Conservation (phyloP, 2,888 invertebrate species). For the Piscicola geometra region DNA sequence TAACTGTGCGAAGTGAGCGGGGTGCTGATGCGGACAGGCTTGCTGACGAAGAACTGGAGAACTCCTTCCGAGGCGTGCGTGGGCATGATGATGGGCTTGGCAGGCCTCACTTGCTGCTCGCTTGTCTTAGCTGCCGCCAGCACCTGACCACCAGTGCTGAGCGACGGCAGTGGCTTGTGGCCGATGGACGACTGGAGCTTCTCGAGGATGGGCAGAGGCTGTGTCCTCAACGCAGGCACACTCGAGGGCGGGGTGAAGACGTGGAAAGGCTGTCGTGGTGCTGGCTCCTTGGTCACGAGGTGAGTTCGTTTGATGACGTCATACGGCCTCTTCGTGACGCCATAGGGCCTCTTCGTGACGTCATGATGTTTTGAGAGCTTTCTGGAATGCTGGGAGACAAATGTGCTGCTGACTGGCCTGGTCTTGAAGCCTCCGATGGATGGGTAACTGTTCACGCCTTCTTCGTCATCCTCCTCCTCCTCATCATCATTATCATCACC, state of each 20-base stretch:
- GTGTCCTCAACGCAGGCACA: background rate
- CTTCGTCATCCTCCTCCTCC: conserved; percentile 11
- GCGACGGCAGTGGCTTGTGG: conserved; percentile 1
- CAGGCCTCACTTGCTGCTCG: background rate
- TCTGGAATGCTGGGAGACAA: background rate
- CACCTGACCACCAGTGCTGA: background rate
- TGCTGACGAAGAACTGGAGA: conserved; percentile 17
- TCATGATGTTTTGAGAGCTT: too few species aligned
- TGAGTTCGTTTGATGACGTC: too few species aligned
- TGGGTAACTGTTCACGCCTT: background rate
- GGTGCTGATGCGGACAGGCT: background rate
- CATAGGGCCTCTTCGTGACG: too few species aligned
- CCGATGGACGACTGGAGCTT: conserved; percentile 22
- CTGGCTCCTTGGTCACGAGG: too few species aligned
- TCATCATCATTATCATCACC: background rate
- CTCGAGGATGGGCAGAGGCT: conserved; percentile 36
- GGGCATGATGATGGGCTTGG: conserved; percentile 25
- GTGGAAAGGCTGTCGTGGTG: background rate
- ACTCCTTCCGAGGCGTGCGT: conserved; percentile 24
- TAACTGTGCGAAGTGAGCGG: conserved; percentile 11
- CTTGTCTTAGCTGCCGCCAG: background rate
- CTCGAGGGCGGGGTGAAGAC: background rate
- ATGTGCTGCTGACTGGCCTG: background rate
- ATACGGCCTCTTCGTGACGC: too few species aligned
- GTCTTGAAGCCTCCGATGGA: background rate